Evolutionary conservation across 2,797 vertebrate genomes (phyloP), one percentile per base, ranked within the genome.

Genomic region (Rallus crepitans): DNA sequence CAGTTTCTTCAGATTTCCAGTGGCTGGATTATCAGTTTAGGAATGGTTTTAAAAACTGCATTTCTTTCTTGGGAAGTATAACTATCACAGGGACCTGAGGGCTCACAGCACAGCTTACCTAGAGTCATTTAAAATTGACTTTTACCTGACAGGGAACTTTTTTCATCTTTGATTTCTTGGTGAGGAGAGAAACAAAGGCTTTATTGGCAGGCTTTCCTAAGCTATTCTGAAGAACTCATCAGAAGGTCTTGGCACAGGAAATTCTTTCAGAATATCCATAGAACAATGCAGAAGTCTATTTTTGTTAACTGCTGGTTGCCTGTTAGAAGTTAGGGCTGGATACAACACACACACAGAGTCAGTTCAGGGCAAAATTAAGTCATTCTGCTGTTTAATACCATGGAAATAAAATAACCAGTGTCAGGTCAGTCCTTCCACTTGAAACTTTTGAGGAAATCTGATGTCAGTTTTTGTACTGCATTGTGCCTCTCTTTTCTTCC

Each of bases 211-310:
- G 27, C 53, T 88, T 76, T 91, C 59, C 50, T 55, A 21, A 77
- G 28, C 61, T 59, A 11, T 61, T 90, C 75, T 82, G 68, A 94
- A 82, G 93, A 85, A 92, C 68, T 69, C 19, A 37, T 93, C 88
- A 92, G 57, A 93, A 95, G 61, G 75, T 91, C 81, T 95, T 80
- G 94, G 83, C 88, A 94, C 90, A 93, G 95, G 94, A 96, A 95
- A 87, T 94, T 90, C 65, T 82, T 94, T 91, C 17, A 48, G 94
- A 96, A 90, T 93, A 93, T 73, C 82, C 81, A 59, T 60, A 84
- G 64, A 94, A 96, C 95, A 96, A 95, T 95, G 83, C 47, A 45
- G 37, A 95, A 57, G 30, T 95, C 95, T 96, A 40, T 95, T 97
- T 96, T 91, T 87, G 45, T 89, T 95, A 90, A 73, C 64, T 91